These are phyloP conservation scores for Cepphus grylle DNA, from an alignment of 2,113 vertebrate species.

Conservation along the genomic window DNA sequence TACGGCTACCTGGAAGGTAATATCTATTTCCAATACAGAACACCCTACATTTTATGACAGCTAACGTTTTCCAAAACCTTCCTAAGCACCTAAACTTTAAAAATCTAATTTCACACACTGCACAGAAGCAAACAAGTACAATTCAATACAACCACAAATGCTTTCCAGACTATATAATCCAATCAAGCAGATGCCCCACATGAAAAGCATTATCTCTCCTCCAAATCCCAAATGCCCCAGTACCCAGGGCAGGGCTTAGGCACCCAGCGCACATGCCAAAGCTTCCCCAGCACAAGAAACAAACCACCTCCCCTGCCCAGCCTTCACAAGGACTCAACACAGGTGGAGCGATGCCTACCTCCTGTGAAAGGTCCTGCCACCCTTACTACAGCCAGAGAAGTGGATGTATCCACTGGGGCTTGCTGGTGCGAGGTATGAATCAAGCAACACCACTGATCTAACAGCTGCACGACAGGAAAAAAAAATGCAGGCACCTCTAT, in stretches of 20 bases:
- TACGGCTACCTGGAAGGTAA: neutral
- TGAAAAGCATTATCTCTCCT: neutral
- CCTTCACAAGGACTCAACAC: neutral
- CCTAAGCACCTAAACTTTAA: neutral
- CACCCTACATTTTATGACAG: neutral
- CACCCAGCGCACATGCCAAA: neutral
- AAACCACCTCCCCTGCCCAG: fast-evolving
- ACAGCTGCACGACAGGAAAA: neutral
- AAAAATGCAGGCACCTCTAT: neutral
- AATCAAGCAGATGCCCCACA: neutral
- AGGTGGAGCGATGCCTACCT: neutral
- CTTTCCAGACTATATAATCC: neutral
- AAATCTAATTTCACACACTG: neutral
- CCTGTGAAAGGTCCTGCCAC: neutral
- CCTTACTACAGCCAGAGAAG: neutral
- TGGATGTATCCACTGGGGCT: neutral
- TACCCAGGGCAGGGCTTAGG: neutral
- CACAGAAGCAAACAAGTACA: neutral
- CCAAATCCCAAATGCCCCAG: neutral
- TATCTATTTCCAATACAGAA: neutral
- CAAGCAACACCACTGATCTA: neutral
- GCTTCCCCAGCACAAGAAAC: neutral
- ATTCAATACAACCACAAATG: neutral
- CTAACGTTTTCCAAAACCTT: neutral
- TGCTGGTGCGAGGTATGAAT: neutral